phyloP scores from a whole-genome alignment of 2,113 vertebrate species.

The Corythoichthys intestinalis region DNA sequence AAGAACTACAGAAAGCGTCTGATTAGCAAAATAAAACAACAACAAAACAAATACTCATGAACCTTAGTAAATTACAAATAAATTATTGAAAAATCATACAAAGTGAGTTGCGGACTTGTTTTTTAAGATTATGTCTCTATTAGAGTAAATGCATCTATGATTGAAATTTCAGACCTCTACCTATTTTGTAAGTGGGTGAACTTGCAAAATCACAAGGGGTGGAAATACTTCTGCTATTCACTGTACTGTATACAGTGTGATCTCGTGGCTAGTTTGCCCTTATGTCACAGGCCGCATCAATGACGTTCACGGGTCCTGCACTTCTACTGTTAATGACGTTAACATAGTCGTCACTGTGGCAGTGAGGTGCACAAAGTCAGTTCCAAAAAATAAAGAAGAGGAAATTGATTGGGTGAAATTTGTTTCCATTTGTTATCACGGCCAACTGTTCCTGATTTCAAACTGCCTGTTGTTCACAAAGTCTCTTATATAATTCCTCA shows the following conservation, averaged over 20 bases:
- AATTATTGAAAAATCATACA: too few species aligned
- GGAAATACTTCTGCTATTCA: too few species aligned
- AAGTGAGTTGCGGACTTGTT: too few species aligned
- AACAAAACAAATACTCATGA: too few species aligned
- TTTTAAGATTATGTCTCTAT: too few species aligned
- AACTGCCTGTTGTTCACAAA: background rate
- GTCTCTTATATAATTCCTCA: background rate
- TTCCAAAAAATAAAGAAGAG: constrained; percentile 22
- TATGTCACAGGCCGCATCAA: constrained; percentile 16
- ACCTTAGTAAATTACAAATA: too few species aligned
- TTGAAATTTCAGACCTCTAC: too few species aligned
- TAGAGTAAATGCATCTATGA: too few species aligned
- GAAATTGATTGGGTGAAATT: constrained; percentile 46
- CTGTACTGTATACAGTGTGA: background rate
- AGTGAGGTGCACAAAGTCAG: constrained; percentile 18
- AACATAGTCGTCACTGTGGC: constrained; percentile 7
- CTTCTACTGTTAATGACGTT: constrained; percentile 23
- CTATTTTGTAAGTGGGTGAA: too few species aligned
- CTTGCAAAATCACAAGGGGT: too few species aligned
- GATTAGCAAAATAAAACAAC: too few species aligned
- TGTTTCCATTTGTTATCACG: constrained; percentile 15
- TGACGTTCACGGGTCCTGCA: constrained; percentile 4
- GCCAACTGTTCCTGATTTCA: constrained; percentile 22
- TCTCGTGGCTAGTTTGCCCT: constrained; percentile 19
- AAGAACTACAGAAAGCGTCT: too few species aligned